Evolutionary conservation across 2,113 vertebrate species (phyloP).

Genomic region (Hippocampus zosterae): DNA sequence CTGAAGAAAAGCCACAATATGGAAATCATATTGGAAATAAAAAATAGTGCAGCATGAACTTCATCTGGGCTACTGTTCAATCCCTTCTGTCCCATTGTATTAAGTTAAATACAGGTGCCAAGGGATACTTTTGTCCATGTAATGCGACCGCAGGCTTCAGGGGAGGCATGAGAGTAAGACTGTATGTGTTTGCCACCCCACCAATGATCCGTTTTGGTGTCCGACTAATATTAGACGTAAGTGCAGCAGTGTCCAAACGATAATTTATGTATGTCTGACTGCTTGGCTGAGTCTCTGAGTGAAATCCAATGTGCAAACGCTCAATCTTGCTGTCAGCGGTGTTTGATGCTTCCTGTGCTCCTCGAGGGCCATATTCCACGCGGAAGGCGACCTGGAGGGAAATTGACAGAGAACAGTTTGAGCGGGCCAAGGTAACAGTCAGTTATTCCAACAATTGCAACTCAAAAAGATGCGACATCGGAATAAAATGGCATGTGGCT

Average conservation of each 20-base stretch:
- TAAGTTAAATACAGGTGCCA: not conserved
- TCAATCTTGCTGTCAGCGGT: not conserved
- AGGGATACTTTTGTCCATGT: not conserved
- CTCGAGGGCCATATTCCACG: not conserved
- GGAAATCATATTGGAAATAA: not conserved
- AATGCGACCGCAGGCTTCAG: not conserved
- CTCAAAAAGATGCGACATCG: slow-evolving; percentile 1
- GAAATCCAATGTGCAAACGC: slow-evolving; percentile 8
- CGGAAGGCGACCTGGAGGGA: slow-evolving; percentile 20
- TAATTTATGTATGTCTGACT: slow-evolving; percentile 2
- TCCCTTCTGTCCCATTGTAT: not conserved
- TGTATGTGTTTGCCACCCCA: not conserved
- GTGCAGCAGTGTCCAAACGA: not conserved
- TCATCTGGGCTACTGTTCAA: not conserved
- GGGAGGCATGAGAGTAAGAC: not conserved
- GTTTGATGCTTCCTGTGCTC: slow-evolving; percentile 7
- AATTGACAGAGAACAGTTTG: slow-evolving; percentile 7
- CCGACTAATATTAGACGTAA: not conserved
- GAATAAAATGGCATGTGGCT: slow-evolving; percentile 5
- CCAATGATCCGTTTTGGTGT: not conserved
- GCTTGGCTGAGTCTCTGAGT: slow-evolving; percentile 2
- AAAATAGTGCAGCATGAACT: not conserved
- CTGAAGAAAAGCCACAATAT: too few species aligned
- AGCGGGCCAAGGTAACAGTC: slow-evolving; percentile 17
- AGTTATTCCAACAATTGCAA: slow-evolving; percentile 12